Conservation (phyloP, 1,140 invertebrate genomes). For the Eupeodes corollae region DNA sequence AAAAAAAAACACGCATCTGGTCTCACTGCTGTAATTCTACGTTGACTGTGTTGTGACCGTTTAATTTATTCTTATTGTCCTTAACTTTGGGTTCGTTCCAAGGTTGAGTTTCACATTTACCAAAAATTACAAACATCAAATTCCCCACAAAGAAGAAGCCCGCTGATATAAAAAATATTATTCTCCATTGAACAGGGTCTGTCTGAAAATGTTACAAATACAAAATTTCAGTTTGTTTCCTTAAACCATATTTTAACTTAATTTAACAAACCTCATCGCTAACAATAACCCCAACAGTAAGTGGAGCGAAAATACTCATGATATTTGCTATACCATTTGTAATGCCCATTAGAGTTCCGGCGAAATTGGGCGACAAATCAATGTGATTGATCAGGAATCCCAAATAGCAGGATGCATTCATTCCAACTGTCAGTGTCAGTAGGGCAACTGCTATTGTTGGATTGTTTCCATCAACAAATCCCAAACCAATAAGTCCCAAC, state of each 20-base stretch:
- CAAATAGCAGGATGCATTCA: slow-evolving; percentile 64
- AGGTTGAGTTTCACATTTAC: slow-evolving; percentile 47
- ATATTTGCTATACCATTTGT: slow-evolving; percentile 66
- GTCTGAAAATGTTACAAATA: slow-evolving; percentile 20
- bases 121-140: slow-evolving; percentile 55
- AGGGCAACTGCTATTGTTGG: slow-evolving; percentile 45
- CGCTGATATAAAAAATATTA: slow-evolving; percentile 62
- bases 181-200: slow-evolving; percentile 50
- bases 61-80: slow-evolving; percentile 1
- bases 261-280: slow-evolving; percentile 44
- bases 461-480: slow-evolving; percentile 44
- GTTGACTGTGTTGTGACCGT: neutral
- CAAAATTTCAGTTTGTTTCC: neutral
- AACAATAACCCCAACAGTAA: slow-evolving; percentile 49
- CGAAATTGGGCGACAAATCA: slow-evolving; percentile 66
- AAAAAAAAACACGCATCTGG: slow-evolving; percentile 14
- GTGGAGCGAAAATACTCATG: slow-evolving; percentile 60
- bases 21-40: slow-evolving; percentile 6
- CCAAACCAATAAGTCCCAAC: slow-evolving; percentile 49
- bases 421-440: slow-evolving; percentile 58
- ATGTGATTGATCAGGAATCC: slow-evolving; percentile 60
- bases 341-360: slow-evolving; percentile 56
- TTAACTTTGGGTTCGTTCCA: slow-evolving; percentile 45
- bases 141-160: slow-evolving; percentile 57
- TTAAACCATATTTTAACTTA: neutral